A percentile compares a stretch with the other conserved stretches of the same genome.
Evolutionary conservation across 2,888 invertebrate genomes (phyloP).

Genomic region (Morpho achilles): DNA sequence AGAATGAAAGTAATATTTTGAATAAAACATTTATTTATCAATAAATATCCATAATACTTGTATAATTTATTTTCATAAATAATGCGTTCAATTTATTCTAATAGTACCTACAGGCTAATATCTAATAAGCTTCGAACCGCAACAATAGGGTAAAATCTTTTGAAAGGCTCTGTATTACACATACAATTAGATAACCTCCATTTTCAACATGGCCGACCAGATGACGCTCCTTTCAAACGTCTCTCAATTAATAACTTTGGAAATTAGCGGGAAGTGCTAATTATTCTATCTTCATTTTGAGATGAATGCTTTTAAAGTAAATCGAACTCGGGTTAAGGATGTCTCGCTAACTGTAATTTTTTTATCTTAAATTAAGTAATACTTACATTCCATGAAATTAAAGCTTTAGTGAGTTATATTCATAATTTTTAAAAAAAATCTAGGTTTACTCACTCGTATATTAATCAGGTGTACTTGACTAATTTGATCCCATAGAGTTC

Average conservation of each 20-base stretch:
- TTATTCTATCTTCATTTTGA: constrained; percentile 63
- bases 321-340: constrained; percentile 34
- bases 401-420: no score
- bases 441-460: no score
- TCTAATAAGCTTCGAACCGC: background rate
- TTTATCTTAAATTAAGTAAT: background rate
- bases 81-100: background rate
- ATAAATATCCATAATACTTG: no score
- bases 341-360: constrained; percentile 2
- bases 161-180: constrained; percentile 21
- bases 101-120: background rate
- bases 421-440: no score
- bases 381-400: background rate
- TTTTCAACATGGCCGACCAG: constrained; percentile 42
- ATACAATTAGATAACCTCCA: constrained; percentile 33
- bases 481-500: no score
- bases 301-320: constrained; percentile 25
- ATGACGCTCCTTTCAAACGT: constrained; percentile 64
- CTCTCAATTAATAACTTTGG: constrained; percentile 72
- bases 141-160: constrained; percentile 18
- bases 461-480: no score
- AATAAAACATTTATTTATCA: no score
- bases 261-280: constrained; percentile 68
- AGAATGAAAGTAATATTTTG: no score
- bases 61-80: no score